Evolutionary conservation across 2,888 invertebrate genomes (phyloP).

Genomic region (Subacronicta megacephala): DNA sequence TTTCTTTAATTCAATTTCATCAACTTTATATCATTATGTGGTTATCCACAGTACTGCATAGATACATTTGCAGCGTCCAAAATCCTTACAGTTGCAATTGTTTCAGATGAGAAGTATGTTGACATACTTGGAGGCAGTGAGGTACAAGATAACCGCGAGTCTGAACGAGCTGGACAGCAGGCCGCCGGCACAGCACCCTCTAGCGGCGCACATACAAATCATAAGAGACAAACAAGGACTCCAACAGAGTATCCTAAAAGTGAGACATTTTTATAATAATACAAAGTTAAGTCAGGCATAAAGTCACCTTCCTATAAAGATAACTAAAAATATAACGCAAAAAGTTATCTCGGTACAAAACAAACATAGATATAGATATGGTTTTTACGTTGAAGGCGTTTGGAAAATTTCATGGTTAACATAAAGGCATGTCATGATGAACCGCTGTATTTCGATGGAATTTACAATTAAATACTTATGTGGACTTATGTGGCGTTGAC

Average conservation of each 20-base stretch:
- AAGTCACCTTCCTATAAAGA: not conserved
- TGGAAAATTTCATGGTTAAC: no score
- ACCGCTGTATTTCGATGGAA: no score
- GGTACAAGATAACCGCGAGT: conserved; percentile 95
- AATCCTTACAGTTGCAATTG: conserved; percentile 12
- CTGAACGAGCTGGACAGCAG: conserved; percentile 95
- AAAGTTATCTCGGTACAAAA: not conserved
- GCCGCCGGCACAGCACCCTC: conserved; percentile 93
- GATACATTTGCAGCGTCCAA: not conserved
- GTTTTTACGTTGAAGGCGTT: not conserved
- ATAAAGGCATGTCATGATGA: no score
- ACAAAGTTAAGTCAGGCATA: not conserved
- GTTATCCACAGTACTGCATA: no score
- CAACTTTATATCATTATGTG: no score
- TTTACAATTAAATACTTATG: no score
- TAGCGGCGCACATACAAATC: conserved; percentile 96
- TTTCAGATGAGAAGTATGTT: conserved; percentile 97
- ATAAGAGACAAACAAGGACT: conserved; percentile 97
- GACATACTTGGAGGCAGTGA: conserved; percentile 96
- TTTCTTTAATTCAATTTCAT: no score
- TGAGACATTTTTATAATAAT: conserved; percentile 66
- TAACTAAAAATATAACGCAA: not conserved
- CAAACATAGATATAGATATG: not conserved
- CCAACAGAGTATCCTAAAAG: conserved; percentile 95
- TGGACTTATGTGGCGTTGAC: no score